phyloP scores from a whole-genome alignment of 2,888 invertebrate genomes.

The Euclidia mi region DNA sequence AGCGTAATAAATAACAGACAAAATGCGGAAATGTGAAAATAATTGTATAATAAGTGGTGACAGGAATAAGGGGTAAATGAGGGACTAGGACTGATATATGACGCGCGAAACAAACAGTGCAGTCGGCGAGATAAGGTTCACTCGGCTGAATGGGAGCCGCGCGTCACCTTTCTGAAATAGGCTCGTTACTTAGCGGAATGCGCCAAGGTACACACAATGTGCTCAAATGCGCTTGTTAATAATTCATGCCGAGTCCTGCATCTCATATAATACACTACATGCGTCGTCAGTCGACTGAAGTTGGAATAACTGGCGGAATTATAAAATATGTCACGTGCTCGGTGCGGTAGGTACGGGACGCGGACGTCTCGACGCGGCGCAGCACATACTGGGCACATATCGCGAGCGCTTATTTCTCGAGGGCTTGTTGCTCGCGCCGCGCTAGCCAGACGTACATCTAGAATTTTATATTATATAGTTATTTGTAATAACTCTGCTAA shows the following conservation, averaged over 20 bases:
- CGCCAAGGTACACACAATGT: neutral
- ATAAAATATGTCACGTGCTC: conserved; percentile 6
- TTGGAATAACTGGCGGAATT: neutral
- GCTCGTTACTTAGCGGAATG: neutral
- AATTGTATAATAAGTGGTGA: conserved; percentile 14
- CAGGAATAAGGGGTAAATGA: neutral
- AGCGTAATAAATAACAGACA: conserved; percentile 14
- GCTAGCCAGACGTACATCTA: neutral
- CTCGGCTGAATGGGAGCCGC: neutral
- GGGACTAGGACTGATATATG: neutral
- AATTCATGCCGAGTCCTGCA: neutral
- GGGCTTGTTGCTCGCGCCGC: neutral
- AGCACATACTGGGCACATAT: neutral
- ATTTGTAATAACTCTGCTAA: too few relatives aligned
- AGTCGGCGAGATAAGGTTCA: too few relatives aligned
- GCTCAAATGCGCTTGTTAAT: neutral
- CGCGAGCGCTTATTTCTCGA: conserved; percentile 7
- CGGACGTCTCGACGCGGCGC: conserved; percentile 1
- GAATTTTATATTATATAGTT: conserved; percentile 3
- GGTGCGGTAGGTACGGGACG: neutral
- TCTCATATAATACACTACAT: neutral
- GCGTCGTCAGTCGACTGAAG: neutral
- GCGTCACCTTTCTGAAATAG: neutral
- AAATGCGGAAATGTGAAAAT: conserved; percentile 9
- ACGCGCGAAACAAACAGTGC: neutral